Evolutionary conservation across 2,113 vertebrate genomes (phyloP).

Genomic region (Copsychus sechellarum): DNA sequence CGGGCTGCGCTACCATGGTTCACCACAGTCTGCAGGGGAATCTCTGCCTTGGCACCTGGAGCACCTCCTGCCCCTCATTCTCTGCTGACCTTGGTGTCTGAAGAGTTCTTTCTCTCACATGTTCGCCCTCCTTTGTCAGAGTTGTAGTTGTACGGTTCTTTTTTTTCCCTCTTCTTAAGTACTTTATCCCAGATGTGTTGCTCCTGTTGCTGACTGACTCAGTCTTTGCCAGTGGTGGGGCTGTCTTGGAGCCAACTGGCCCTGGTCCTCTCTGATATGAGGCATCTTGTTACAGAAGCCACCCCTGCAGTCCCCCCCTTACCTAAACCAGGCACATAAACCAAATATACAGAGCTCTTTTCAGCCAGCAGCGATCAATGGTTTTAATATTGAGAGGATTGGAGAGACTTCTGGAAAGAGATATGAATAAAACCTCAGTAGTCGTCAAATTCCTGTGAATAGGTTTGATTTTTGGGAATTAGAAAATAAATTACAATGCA

Average conservation of each 20-base stretch:
- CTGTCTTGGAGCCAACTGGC: not conserved
- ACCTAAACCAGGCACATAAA: not conserved
- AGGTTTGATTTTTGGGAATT: not conserved
- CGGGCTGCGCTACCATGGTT: too few relatives aligned
- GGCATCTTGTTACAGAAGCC: not conserved
- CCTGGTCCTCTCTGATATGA: fast-evolving
- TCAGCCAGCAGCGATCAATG: not conserved
- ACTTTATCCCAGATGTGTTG: not conserved
- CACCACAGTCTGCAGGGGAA: not conserved
- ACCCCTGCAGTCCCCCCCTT: fast-evolving
- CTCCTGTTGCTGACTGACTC: fast-evolving
- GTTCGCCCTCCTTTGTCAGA: not conserved
- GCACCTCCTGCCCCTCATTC: not conserved
- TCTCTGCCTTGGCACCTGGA: not conserved
- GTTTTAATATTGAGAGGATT: not conserved
- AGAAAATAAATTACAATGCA: not conserved
- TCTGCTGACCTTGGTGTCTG: too few relatives aligned
- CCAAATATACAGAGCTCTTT: not conserved
- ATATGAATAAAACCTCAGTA: not conserved
- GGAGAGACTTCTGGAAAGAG: not conserved
- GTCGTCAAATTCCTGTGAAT: not conserved
- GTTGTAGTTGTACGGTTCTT: not conserved
- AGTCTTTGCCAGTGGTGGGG: not conserved
- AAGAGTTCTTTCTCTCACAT: not conserved
- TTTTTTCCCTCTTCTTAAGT: not conserved